Evolutionary conservation across 2,888 invertebrate species (phyloP).

Genomic region (Pterobdella sp.): DNA sequence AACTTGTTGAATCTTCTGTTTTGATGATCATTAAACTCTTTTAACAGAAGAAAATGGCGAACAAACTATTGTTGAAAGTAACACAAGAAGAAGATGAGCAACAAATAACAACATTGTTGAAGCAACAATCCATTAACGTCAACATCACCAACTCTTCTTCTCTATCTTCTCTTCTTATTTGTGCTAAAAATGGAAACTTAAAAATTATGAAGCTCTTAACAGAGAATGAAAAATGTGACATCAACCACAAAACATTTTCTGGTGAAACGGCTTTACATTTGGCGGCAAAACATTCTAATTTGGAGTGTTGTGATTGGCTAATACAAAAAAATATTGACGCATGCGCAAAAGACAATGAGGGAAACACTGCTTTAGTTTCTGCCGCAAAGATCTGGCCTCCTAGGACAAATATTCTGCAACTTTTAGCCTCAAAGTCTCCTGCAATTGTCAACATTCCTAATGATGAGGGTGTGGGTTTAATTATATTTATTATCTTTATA

Average conservation of each 20-base stretch:
- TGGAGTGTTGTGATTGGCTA: conserved; percentile 40
- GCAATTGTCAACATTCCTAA: conserved; percentile 21
- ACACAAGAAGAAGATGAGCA: too few species aligned
- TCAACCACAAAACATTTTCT: background rate
- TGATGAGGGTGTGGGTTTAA: conserved; percentile 5
- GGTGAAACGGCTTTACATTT: conserved; percentile 41
- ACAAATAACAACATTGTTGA: too few species aligned
- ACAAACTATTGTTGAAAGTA: too few species aligned
- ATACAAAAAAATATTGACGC: conserved; percentile 38
- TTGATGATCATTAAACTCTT: too few species aligned
- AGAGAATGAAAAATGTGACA: background rate
- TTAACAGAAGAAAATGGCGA: too few species aligned
- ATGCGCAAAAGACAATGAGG: conserved; percentile 39
- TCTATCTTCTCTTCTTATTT: too few species aligned
- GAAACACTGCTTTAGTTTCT: conserved; percentile 44
- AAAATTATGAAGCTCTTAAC: background rate
- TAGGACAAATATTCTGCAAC: conserved; percentile 22
- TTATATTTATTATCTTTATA: too few species aligned
- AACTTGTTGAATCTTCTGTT: too few species aligned
- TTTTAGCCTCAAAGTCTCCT: conserved; percentile 25
- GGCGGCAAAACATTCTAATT: conserved; percentile 41
- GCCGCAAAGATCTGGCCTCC: conserved; percentile 37
- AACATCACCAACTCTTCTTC: too few species aligned
- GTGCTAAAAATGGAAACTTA: background rate
- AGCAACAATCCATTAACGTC: too few species aligned